These are phyloP conservation scores for Pelvicachromis taeniatus DNA, from an alignment of 2,113 vertebrate species.

Conservation along the genomic window DNA sequence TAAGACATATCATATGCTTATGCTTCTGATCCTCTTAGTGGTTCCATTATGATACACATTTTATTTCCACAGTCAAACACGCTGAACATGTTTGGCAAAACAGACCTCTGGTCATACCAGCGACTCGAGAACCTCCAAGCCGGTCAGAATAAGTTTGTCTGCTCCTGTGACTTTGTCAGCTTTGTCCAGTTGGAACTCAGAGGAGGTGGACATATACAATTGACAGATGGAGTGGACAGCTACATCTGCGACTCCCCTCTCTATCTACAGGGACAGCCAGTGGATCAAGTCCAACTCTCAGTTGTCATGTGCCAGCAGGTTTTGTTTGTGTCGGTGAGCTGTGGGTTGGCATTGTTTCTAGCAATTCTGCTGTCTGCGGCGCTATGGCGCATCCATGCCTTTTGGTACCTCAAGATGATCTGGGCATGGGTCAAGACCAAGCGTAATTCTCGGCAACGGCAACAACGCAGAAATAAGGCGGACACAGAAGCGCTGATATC, in stretches of 20 bases:
- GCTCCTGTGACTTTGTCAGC: slow-evolving; percentile 82
- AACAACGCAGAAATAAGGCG: not conserved
- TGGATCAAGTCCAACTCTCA: slow-evolving; percentile 54
- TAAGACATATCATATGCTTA: not conserved
- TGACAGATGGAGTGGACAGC: slow-evolving; percentile 62
- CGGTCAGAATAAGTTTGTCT: slow-evolving; percentile 80
- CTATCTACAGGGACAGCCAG: slow-evolving; percentile 55
- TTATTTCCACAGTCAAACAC: slow-evolving; percentile 68
- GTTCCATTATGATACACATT: not conserved
- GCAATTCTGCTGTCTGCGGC: slow-evolving; percentile 1
- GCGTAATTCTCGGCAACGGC: slow-evolving; percentile 62
- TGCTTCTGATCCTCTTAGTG: not conserved
- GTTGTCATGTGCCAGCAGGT: slow-evolving; percentile 74
- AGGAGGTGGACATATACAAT: not conserved
- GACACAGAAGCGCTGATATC: slow-evolving; percentile 5
- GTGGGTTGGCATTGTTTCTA: slow-evolving; percentile 52
- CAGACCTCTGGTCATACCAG: slow-evolving; percentile 67
- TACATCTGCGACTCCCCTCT: slow-evolving; percentile 84
- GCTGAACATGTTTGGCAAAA: slow-evolving; percentile 68
- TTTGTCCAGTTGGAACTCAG: slow-evolving; percentile 54
- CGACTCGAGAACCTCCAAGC: slow-evolving; percentile 74
- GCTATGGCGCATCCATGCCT: slow-evolving; percentile 68
- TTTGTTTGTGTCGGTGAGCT: slow-evolving; percentile 66
- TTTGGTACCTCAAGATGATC: slow-evolving; percentile 89
- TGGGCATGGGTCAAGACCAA: slow-evolving; percentile 88